phyloP scores from a whole-genome alignment of 2,797 vertebrate species.

The Anolis apletophallus region DNA sequence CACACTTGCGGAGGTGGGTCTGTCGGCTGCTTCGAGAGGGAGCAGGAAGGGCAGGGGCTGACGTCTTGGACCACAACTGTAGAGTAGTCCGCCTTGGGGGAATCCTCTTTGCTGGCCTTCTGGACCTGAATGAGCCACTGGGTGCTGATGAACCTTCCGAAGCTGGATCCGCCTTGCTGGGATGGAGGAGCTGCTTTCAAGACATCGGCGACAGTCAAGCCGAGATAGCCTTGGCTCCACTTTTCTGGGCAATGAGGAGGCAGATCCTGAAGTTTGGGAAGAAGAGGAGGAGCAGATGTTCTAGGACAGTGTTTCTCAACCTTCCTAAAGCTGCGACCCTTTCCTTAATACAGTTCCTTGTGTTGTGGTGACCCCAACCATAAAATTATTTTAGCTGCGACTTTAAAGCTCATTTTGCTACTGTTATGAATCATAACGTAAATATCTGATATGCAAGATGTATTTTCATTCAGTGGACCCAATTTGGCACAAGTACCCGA shows the following conservation, averaged over 20 bases:
- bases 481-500: no score
- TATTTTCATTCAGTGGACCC: no score
- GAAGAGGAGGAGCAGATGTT: background rate
- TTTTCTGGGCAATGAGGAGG: background rate
- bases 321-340: no score
- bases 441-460: no score
- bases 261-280: background rate
- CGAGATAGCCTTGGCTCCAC: background rate
- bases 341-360: no score
- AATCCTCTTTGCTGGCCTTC: rapidly evolving
- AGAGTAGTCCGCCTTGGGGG: background rate
- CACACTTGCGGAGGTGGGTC: no score
- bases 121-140: background rate
- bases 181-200: background rate
- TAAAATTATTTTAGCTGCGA: no score
- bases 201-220: background rate
- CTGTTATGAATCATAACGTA: no score
- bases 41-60: rapidly evolving
- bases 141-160: background rate
- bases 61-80: background rate
- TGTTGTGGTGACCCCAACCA: no score
- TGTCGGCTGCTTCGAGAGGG: background rate
- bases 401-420: no score
- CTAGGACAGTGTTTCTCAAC: no score
- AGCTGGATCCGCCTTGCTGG: background rate